Percentiles rank a stretch among this genome's conserved stretches.
Evolutionary conservation across 2,888 invertebrate species (phyloP).

Genomic region (Phytoseiulus persimilis): DNA sequence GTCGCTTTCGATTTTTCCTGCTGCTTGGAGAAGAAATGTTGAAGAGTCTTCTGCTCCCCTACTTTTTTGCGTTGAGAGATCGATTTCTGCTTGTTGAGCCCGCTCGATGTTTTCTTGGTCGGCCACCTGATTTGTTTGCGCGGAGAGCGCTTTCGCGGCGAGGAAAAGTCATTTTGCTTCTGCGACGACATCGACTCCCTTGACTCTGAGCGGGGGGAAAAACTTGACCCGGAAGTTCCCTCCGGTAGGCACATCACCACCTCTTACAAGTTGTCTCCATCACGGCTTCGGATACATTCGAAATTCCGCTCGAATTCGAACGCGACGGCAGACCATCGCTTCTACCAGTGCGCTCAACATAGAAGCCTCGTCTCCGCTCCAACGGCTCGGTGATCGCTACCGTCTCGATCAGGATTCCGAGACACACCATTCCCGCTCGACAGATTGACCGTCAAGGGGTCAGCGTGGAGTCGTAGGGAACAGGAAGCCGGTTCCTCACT

Average conservation of each 20-base stretch:
- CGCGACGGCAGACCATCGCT: not conserved
- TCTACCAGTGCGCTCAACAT: not conserved
- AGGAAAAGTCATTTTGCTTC: not conserved
- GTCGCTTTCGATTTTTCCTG: constrained; percentile 6
- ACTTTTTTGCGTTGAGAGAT: not conserved
- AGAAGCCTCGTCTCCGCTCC: not conserved
- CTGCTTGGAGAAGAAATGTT: constrained; percentile 27
- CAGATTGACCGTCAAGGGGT: too few species aligned
- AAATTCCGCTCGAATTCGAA: not conserved
- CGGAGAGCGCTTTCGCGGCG: constrained; percentile 19
- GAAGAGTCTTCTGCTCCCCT: not conserved
- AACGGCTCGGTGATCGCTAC: too few species aligned
- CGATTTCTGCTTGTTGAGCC: not conserved
- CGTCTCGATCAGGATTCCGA: too few species aligned
- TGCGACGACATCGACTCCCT: not conserved
- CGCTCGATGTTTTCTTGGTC: not conserved
- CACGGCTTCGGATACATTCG: too few species aligned
- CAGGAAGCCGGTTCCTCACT: not conserved
- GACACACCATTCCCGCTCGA: too few species aligned
- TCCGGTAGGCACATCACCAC: too few species aligned
- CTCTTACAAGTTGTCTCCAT: too few species aligned
- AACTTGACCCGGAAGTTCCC: too few species aligned
- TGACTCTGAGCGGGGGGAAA: not conserved
- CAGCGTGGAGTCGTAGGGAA: too few species aligned
- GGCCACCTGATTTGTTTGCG: constrained; percentile 25